Percentiles rank a stretch among this genome's conserved stretches.
These are phyloP conservation scores for Triplophysa rosa DNA, from an alignment of 2,113 vertebrate genomes.

Conservation along the genomic window DNA sequence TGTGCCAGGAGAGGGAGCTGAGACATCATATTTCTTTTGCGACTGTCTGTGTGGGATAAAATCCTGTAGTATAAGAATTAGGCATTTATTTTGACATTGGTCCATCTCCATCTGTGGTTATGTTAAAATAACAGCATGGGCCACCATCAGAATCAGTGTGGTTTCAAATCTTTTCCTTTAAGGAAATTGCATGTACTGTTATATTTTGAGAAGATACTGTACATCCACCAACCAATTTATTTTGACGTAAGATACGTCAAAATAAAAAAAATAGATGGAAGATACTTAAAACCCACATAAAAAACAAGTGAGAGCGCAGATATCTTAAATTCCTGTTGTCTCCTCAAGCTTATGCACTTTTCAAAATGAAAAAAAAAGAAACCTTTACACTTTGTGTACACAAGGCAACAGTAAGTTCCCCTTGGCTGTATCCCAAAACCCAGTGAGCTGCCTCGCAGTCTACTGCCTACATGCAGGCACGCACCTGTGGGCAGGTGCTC, in stretches of 20 bases:
- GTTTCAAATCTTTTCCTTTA: constrained; percentile 61
- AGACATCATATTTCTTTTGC: constrained; percentile 50
- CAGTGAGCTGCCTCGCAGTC: neutral
- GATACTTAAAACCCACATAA: neutral
- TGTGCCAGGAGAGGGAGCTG: constrained; percentile 50
- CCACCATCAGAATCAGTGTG: constrained; percentile 64
- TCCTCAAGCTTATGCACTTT: neutral
- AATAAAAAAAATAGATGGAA: neutral
- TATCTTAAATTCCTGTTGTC: neutral
- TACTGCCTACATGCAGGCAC: neutral
- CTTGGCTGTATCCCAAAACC: neutral
- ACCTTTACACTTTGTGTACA: neutral
- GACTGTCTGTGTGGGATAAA: constrained; percentile 64
- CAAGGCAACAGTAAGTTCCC: neutral
- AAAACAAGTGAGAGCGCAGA: neutral
- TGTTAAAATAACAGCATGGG: constrained; percentile 64
- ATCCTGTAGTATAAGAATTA: constrained; percentile 67
- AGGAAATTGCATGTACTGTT: constrained; percentile 47
- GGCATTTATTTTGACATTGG: constrained; percentile 71
- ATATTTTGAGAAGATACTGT: neutral
- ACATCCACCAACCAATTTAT: neutral
- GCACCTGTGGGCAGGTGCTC: neutral
- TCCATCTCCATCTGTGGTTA: constrained; percentile 59
- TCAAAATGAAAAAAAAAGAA: neutral
- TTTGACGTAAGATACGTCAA: neutral